Base-by-base conservation (phyloP, 2,113 vertebrate species). In the Rattus rattus region DNA sequence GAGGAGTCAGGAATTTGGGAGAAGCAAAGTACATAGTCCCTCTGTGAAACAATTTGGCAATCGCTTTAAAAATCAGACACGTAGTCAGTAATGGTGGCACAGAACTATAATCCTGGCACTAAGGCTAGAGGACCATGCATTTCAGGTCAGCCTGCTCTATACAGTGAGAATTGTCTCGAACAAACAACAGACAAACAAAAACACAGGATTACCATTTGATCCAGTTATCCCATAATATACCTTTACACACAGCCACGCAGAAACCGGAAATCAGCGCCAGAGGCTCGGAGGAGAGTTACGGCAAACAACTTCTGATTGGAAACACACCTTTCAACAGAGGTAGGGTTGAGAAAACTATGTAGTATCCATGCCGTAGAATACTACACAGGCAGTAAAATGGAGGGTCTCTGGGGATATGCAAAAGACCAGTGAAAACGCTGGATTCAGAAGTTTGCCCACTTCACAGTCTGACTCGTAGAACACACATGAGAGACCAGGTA, bases 1-100 rank as follows among this genome's bases (percentile, higher is more conserved):
- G 6, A 0, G 0, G 1, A 13, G 0, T 43, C 5, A 24, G 52
- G 39, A 26, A 43, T 0, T 20, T 11, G 8, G 61, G 76, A 52
- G 28, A 43, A 43, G 0, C 5, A 24, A 54, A 65, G 22, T 0
- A 39, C 28, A 86, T 2, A 52, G 61, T 10, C 16, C 84, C 63
- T 52, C 47, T 26, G 2, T 24, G 20, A 39, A 28, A 56, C 67
- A 52, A 4, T 30, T 11, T 33, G 43, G 61, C 16, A 14, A 39
- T 69, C 75, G 63, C 52, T 91, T 73, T 22, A 70, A 69, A 70
- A n/a, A 22, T 36, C 36, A 70, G n/a, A 33, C 39, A 72, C 16
- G 47, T 24, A 24, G 49, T 24, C 33, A 54, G 17, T 36, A 26
- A 22, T 72, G 67, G 65, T 17, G 65, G 28, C 49, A 16, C 8